A percentile compares a stretch with the other conserved stretches of the same genome.
phyloP scores from a whole-genome alignment of 2,797 vertebrate genomes.

The Darevskia nairensis region DNA sequence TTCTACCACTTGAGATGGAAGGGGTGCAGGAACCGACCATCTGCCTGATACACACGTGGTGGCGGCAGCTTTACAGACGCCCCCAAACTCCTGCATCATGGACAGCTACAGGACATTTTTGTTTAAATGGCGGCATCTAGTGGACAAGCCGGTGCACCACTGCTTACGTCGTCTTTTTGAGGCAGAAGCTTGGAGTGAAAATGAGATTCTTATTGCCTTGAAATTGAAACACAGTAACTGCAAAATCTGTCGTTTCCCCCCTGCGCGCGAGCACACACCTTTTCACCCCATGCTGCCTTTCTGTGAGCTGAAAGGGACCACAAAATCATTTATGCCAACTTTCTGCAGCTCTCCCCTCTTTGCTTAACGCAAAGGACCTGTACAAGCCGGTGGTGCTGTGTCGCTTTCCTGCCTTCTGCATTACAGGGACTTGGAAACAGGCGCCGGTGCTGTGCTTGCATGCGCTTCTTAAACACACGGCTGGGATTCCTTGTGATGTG shows the following conservation, averaged over 20 bases:
- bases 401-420: background rate
- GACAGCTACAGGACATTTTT: background rate
- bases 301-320: background rate
- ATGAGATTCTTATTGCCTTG: no score
- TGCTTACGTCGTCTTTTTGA: background rate
- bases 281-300: background rate
- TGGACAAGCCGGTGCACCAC: background rate
- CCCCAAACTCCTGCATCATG: background rate
- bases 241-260: background rate
- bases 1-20: background rate
- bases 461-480: background rate
- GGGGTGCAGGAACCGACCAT: background rate
- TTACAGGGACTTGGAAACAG: constrained; percentile 10
- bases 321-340: background rate
- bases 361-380: background rate
- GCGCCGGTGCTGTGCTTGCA: background rate
- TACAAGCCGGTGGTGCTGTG: no score
- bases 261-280: no score
- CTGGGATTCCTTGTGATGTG: background rate
- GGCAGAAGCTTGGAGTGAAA: background rate
- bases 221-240: background rate
- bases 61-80: background rate
- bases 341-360: background rate
- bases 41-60: background rate
- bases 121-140: constrained; percentile 23